phyloP scores from a whole-genome alignment of 1,140 invertebrate genomes.

The Drosophila saltans region DNA sequence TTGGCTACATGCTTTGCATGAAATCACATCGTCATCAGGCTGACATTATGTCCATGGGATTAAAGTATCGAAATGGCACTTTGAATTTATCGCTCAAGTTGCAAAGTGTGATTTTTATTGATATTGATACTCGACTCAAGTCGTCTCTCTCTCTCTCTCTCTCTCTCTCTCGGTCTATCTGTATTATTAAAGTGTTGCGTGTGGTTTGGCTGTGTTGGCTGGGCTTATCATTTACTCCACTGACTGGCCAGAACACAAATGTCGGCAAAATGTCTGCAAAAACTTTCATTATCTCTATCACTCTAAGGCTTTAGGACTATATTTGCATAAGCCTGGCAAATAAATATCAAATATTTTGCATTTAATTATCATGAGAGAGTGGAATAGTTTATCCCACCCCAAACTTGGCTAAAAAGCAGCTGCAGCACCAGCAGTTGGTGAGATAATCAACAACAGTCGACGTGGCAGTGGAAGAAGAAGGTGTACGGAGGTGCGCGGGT shows the following conservation, averaged over 20 bases:
- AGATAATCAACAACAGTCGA: too few species aligned
- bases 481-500: background rate
- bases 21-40: constrained; percentile 81
- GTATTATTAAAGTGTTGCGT: constrained; percentile 41
- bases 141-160: background rate
- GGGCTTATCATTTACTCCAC: constrained; percentile 59
- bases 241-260: constrained; percentile 48
- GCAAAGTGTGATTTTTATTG: constrained; percentile 81
- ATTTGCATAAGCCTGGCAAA: constrained; percentile 78
- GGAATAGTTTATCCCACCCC: background rate
- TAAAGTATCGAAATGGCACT: constrained; percentile 78
- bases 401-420: background rate
- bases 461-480: background rate
- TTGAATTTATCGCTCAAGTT: constrained; percentile 76
- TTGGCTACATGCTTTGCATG: constrained; percentile 75
- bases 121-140: constrained; percentile 66
- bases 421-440: background rate
- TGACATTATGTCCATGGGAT: constrained; percentile 78
- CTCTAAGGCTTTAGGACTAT: constrained; percentile 59
- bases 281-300: constrained; percentile 47
- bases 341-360: constrained; percentile 80
- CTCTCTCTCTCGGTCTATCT: background rate
- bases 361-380: constrained; percentile 65
- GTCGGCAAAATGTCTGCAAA: constrained; percentile 67
- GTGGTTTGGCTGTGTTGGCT: background rate